These are phyloP conservation scores for Stegostoma tigrinum DNA, from an alignment of 2,113 vertebrate species.

Conservation along the genomic window DNA sequence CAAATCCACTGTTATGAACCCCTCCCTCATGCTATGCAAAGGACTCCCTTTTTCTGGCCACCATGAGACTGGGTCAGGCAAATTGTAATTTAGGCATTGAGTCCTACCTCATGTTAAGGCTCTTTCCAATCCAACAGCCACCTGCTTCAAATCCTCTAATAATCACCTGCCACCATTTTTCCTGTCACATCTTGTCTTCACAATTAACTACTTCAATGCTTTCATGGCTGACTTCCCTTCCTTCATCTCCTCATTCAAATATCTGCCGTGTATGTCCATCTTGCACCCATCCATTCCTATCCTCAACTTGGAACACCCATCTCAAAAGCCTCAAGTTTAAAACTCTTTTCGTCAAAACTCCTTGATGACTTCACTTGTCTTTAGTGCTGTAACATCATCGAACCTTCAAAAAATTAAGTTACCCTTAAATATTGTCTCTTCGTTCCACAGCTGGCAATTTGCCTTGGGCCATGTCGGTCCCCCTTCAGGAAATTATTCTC, in stretches of 20 bases:
- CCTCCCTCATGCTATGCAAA: background rate
- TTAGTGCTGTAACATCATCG: background rate
- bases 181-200: background rate
- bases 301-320: background rate
- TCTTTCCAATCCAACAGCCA: background rate
- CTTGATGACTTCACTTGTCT: background rate
- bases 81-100: no score
- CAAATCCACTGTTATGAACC: background rate
- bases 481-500: background rate
- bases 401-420: background rate
- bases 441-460: background rate
- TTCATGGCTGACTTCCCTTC: background rate
- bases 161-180: background rate
- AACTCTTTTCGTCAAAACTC: background rate
- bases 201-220: background rate
- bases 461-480: background rate
- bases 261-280: background rate
- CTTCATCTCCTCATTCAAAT: background rate
- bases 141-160: background rate
- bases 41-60: background rate
- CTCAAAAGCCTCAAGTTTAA: background rate
- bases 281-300: background rate
- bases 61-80: background rate
- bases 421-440: background rate
- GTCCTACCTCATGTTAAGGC: background rate